phyloP scores from a whole-genome alignment of 2,113 vertebrate species.

The Sarotherodon lohbergeri region DNA sequence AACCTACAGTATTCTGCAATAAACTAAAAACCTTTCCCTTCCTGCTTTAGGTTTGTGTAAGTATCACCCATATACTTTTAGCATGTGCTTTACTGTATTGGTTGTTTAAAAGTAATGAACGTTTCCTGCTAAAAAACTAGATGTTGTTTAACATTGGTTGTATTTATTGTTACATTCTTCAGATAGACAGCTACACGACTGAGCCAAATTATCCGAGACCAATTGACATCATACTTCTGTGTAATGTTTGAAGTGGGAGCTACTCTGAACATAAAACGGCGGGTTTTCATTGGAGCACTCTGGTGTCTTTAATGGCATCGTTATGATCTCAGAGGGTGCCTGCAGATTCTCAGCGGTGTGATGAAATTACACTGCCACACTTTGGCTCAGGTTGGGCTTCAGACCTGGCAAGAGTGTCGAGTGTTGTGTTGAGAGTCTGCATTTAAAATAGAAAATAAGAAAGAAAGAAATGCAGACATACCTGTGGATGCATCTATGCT shows the following conservation, averaged over 20 bases:
- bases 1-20: neutral
- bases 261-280: constrained; percentile 7
- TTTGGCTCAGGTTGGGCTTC: constrained; percentile 2
- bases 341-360: constrained; percentile 52
- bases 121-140: neutral
- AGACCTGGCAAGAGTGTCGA: neutral
- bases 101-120: neutral
- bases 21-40: neutral
- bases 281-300: constrained; percentile 58
- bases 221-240: constrained; percentile 46
- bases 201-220: constrained; percentile 42
- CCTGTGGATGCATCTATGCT: neutral
- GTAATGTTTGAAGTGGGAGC: constrained; percentile 46
- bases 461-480: neutral
- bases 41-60: neutral
- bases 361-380: constrained; percentile 52
- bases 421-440: neutral
- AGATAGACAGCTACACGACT: constrained; percentile 3
- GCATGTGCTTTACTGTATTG: neutral
- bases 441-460: neutral
- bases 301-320: constrained; percentile 51
- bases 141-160: constrained; percentile 1
- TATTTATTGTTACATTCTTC: constrained; percentile 48
- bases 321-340: constrained; percentile 62
- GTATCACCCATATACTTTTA: neutral